These are phyloP conservation scores for Theonella swinhoei DNA, from an alignment of 37 sponge, comb jelly and placozoan species.

Conservation along the genomic window DNA sequence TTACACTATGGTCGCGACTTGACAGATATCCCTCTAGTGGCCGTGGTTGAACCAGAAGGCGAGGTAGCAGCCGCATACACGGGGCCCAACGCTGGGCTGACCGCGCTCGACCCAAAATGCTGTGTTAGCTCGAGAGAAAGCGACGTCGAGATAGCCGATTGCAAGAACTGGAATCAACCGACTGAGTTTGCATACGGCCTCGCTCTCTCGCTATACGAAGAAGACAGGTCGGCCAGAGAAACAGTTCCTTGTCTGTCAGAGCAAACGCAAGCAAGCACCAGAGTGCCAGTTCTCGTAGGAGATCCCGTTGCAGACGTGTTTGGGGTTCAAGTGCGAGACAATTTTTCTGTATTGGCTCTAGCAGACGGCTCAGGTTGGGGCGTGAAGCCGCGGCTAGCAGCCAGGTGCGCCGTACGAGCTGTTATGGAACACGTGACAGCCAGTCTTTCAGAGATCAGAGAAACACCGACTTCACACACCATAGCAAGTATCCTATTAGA, in stretches of 20 bases:
- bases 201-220: conserved; percentile 89
- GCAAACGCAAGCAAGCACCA: neutral
- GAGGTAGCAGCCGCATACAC: conserved; percentile 64
- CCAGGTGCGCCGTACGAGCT: conserved; percentile 78
- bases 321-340: conserved; percentile 58
- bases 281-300: conserved; percentile 28
- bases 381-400: conserved; percentile 84
- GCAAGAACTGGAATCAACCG: conserved; percentile 63
- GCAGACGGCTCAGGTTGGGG: conserved; percentile 94
- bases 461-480: conserved; percentile 22
- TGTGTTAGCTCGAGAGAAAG: neutral
- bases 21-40: conserved; percentile 14
- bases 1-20: conserved; percentile 23
- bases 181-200: conserved; percentile 79
- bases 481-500: conserved; percentile 42
- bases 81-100: conserved; percentile 82
- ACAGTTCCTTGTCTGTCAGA: neutral
- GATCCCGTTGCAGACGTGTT: conserved; percentile 95
- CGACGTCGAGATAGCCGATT: conserved; percentile 43
- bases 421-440: conserved; percentile 58
- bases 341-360: conserved; percentile 72
- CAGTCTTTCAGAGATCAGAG: conserved; percentile 3
- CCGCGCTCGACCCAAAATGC: conserved; percentile 42
- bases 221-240: conserved; percentile 16
- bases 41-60: conserved; percentile 4